These are phyloP conservation scores for Cyaniris semiargus DNA, from an alignment of 2,888 invertebrate genomes.

Conservation along the genomic window DNA sequence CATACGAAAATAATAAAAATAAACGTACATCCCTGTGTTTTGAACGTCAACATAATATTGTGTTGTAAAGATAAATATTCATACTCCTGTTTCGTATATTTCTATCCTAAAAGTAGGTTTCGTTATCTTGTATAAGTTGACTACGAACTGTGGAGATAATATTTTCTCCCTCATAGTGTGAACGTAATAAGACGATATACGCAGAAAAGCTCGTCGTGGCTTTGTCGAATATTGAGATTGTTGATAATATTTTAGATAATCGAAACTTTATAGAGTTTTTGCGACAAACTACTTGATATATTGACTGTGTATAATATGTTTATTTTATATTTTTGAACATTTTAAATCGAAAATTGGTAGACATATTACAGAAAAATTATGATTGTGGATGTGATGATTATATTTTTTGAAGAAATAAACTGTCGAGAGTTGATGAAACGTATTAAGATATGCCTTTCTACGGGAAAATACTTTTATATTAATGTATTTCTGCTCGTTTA, in stretches of 20 bases:
- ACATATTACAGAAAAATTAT: not conserved
- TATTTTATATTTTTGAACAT: not conserved
- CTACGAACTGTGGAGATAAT: conserved; percentile 1
- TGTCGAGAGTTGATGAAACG: not conserved
- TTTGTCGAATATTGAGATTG: not conserved
- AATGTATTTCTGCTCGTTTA: not conserved
- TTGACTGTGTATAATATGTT: not conserved
- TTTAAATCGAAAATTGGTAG: not conserved
- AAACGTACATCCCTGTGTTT: not conserved
- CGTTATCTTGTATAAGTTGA: not conserved
- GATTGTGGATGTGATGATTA: not conserved
- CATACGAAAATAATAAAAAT: not conserved
- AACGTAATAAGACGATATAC: not conserved
- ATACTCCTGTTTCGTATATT: not conserved
- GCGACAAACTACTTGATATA: not conserved
- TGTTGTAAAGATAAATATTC: conserved; percentile 4
- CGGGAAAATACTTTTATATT: not conserved
- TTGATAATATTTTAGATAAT: not conserved
- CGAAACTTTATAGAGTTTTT: not conserved
- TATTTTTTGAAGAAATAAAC: not conserved
- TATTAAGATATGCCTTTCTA: not conserved
- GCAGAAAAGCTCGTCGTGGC: not conserved
- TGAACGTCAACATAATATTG: not conserved
- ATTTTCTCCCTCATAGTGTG: not conserved
- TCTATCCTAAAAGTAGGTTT: not conserved